phyloP scores from a whole-genome alignment of 2,797 vertebrate species.

The Dipus sagitta region DNA sequence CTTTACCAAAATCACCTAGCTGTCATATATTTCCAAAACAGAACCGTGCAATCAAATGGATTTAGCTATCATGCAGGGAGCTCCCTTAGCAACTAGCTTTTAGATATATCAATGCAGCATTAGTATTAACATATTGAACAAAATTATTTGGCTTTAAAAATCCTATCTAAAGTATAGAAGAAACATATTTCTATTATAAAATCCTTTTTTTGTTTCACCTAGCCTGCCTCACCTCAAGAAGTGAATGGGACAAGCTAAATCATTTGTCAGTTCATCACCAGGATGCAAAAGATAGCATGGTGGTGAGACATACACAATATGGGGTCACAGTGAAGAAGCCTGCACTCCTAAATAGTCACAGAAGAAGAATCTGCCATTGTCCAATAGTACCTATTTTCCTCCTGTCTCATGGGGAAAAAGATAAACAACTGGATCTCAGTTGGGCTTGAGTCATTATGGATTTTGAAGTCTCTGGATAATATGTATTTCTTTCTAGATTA shows the following conservation, averaged over 20 bases:
- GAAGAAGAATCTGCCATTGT: background rate
- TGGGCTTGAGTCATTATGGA: background rate
- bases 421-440: background rate
- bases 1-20: constrained; percentile 24
- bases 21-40: constrained; percentile 26
- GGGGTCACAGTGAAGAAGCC: background rate
- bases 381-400: background rate
- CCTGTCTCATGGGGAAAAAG: background rate
- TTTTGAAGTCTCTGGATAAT: background rate
- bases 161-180: background rate
- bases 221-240: background rate
- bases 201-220: background rate
- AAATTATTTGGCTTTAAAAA: constrained; percentile 54
- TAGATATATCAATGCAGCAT: constrained; percentile 23
- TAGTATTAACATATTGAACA: constrained; percentile 38
- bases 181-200: constrained; percentile 1
- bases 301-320: background rate
- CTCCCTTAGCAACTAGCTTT: constrained; percentile 36
- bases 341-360: background rate
- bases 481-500: background rate
- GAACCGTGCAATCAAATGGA: constrained; percentile 53
- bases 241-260: background rate
- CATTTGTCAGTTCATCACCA: background rate
- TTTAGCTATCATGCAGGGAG: background rate
- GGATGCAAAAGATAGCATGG: background rate